Base-by-base conservation (phyloP, 2,113 vertebrate species). In the Eptatretus burgeri region DNA sequence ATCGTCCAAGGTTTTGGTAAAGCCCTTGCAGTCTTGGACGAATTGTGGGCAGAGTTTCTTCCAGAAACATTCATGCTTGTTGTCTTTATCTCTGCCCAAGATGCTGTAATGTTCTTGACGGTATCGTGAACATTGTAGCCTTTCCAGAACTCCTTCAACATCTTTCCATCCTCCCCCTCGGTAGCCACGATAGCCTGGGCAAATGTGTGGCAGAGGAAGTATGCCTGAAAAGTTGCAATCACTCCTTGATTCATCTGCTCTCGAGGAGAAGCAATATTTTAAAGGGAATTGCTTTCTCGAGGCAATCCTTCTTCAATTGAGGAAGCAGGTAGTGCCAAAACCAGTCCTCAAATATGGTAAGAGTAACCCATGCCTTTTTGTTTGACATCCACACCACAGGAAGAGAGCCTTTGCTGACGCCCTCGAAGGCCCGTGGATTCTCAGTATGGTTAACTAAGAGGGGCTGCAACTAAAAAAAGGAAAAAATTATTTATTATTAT, bases 401-500 rank as follows among this genome's bases (percentile, higher is more conserved):
- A 56, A 56, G 52, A 56, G 52, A 16, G 18, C 18, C 18, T 17
- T 8, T 56, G n/a, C n/a, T n/a, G 18, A 16, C 14, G 52, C 52
- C 52, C 52, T 56, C 18, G 52, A 56, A 17, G 7, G 52, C 52
- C 18, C 52, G 14, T 56, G 52, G 52, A 17, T 56, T 56, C 18
- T 56, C 52, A 17, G 52, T 4, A 63, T 63, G 63, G 27, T 63
- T n/a, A 14, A 63, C 27, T 14, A 63, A 20, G 14, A 63, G 27
- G 27, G 63, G 63, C 27, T 63, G 16, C 63, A 63, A 63, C 14
- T 63, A n/a, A 27, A 63, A 63, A n/a, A n/a, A n/a, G n/a, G n/a
- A n/a, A n/a, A n/a, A n/a, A n/a, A n/a, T n/a, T n/a, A n/a, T n/a
- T n/a, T n/a, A n/a, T n/a, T n/a, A n/a, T n/a, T n/a, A n/a, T n/a